Base-by-base conservation (phyloP, 2,113 vertebrate species). In the Hiodon alosoides region DNA sequence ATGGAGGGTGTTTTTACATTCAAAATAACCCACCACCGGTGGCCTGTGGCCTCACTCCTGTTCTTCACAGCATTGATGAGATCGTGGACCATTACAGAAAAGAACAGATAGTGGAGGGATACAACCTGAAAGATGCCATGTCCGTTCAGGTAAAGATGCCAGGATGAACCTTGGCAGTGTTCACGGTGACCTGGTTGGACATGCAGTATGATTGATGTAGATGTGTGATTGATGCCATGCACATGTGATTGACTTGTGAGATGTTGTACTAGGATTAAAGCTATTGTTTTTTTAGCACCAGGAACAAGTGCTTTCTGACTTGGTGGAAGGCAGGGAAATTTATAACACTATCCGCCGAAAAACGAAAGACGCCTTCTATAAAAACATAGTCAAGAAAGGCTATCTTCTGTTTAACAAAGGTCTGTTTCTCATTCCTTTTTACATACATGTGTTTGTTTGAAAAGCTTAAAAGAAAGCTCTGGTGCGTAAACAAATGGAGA, bases 341-440 rank as follows among this genome's bases (percentile, higher is more conserved):
- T 99, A 99, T 84, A 98, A 98, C 87, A 99, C 97, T 88, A 98
- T 99, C 84, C 94, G 95, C 77, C 93, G 94, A 51, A 98, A 98
- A 94, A 94, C 95, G 83, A 98, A 98, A 88, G 96, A 98, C 78
- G 94, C 96, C 69, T 97, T 99, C 90, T 98, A 98, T 90, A 99
- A 99, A 91, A 99, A 99, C 85, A 98, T 98, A 84, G 94, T 99
- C 78, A 99, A 98, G 88, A 98, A 98, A 91, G 97, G 97, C 81
- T 98, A 98, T 87, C 94, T 99, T 85, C 90, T 95, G 62, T 88
- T 92, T 82, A 90, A 90, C 82, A 93, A 93, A 92, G 91, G 91
- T 93, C 81, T 4, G 54, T 50, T 14, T 59, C 13, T 47, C 9
- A n/a, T 7, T 10, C 5, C n/a, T 48, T 11, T 11, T 64, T 7